Base-by-base conservation (phyloP, 2,888 invertebrate genomes). In the Trissoscelio sp. region DNA sequence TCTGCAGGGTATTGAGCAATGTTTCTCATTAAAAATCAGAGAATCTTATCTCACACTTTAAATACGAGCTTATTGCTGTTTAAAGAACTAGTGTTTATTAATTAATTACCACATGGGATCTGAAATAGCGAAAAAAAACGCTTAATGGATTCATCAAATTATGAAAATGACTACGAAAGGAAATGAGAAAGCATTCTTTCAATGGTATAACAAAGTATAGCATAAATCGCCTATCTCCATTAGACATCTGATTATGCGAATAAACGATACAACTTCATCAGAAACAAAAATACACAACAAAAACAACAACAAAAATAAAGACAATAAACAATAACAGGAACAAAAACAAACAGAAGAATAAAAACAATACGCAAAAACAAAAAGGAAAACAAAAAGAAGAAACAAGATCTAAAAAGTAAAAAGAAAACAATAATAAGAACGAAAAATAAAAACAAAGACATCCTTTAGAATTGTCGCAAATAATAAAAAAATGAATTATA, bases 151-250 rank as follows among this genome's bases (percentile, higher is more conserved):
- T 51, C 51, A 12, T 24, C 28, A 51, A 28, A 51, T 51, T 51
- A 28, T 14, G 51, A 51, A 28, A 51, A 51, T 24, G 6, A 51
- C 12, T 24, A 24, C 24, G 9, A 24, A 12, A n/a, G 51, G 51
- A 51, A 51, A 51, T 24, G 24, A 51, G 28, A n/a, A 22, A 51
- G 51, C 28, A 28, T 51, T 24, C 12, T 51, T 28, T 28, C 51
- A 11, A 12, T 51, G 14, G 6, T 28, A n/a, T n/a, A 51, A 51
- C 28, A 51, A 24, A 51, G 7, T 24, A 7, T 12, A n/a, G n/a
- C n/a, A 12, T 4, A 12, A 24, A 24, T 22, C 12, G 7, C 14
- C 24, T 51, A 28, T 51, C 28, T 51, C 1, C 12, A 14, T 24
- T 24, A 12, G n/a, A 51, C 51, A 51, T 51, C 51, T 51, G 51